These are phyloP conservation scores for Carcina quercana DNA, from an alignment of 2,888 invertebrate genomes.

Conservation along the genomic window DNA sequence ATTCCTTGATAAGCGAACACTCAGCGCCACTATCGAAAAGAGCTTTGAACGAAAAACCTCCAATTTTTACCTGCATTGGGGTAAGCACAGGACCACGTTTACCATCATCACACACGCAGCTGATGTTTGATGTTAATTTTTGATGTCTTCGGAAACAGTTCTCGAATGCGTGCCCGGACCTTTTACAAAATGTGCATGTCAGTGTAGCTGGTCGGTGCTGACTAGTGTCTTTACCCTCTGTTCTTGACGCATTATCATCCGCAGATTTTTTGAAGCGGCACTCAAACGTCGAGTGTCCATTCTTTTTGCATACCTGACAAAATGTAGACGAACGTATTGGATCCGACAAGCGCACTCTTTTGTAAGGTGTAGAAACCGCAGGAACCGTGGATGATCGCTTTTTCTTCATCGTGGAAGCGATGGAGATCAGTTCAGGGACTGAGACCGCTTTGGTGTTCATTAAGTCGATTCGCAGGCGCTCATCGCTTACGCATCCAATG, in stretches of 20 bases:
- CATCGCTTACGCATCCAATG: slow-evolving; percentile 23
- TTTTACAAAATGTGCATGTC: slow-evolving; percentile 6
- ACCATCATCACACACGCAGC: background rate
- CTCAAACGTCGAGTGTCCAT: slow-evolving; percentile 9
- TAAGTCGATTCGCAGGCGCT: slow-evolving; percentile 21
- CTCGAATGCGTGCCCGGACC: slow-evolving; percentile 5
- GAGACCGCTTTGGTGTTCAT: slow-evolving; percentile 19
- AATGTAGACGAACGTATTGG: slow-evolving; percentile 1
- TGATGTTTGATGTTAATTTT: background rate
- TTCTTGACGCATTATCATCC: slow-evolving; percentile 5
- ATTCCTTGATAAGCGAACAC: slow-evolving; percentile 7
- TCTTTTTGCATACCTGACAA: slow-evolving; percentile 16
- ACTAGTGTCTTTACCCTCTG: slow-evolving; percentile 4
- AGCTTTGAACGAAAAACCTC: background rate
- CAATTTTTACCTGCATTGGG: slow-evolving; percentile 8
- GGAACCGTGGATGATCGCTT: slow-evolving; percentile 13
- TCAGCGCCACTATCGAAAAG: slow-evolving; percentile 8
- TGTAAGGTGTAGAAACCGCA: slow-evolving; percentile 1
- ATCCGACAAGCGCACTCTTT: slow-evolving; percentile 10
- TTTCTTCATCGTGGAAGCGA: slow-evolving; percentile 12
- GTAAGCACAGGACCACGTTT: background rate
- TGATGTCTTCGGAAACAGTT: slow-evolving; percentile 6
- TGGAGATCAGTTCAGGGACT: slow-evolving; percentile 22
- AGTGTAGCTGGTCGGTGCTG: slow-evolving; percentile 3
- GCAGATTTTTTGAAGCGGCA: slow-evolving; percentile 7